Conservation (phyloP, 37 sponge, comb jelly and placozoan species). For the Haliclona indistincta region DNA sequence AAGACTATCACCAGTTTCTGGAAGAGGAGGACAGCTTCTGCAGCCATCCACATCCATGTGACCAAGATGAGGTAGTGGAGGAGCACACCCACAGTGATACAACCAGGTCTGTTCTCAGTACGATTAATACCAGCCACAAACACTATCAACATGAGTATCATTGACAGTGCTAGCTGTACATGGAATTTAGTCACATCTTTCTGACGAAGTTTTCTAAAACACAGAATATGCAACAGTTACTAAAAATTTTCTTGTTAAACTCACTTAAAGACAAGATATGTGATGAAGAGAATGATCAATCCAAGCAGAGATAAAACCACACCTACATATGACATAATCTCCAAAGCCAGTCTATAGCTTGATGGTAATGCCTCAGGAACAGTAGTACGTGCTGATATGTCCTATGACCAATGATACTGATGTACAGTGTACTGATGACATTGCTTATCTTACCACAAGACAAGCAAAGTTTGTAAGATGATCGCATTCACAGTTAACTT, state of each 20-base stretch:
- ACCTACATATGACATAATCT: not conserved
- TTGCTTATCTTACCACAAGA: not conserved
- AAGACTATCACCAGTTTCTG: slow-evolving; percentile 64
- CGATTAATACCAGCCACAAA: slow-evolving; percentile 60
- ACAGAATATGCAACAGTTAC: not conserved
- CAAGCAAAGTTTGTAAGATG: not conserved
- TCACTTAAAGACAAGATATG: not conserved
- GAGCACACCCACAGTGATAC: slow-evolving; percentile 31
- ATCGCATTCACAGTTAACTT: not conserved
- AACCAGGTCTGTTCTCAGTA: slow-evolving; percentile 24
- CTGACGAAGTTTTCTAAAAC: not conserved
- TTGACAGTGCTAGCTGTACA: slow-evolving; percentile 51
- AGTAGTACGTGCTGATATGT: not conserved
- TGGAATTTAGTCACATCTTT: not conserved
- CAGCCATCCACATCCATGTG: slow-evolving; percentile 68
- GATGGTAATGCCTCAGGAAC: not conserved
- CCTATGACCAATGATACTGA: not conserved
- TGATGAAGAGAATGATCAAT: not conserved
- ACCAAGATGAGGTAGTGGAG: slow-evolving; percentile 63
- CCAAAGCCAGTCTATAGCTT: not conserved
- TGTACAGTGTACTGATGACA: not conserved
- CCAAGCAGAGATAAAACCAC: not conserved
- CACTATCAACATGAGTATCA: slow-evolving; percentile 43
- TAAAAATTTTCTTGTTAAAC: not conserved
- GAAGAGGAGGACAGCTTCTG: slow-evolving; percentile 69